Base-by-base conservation (phyloP, 1,140 invertebrate species). In the Palaemon carinicauda region DNA sequence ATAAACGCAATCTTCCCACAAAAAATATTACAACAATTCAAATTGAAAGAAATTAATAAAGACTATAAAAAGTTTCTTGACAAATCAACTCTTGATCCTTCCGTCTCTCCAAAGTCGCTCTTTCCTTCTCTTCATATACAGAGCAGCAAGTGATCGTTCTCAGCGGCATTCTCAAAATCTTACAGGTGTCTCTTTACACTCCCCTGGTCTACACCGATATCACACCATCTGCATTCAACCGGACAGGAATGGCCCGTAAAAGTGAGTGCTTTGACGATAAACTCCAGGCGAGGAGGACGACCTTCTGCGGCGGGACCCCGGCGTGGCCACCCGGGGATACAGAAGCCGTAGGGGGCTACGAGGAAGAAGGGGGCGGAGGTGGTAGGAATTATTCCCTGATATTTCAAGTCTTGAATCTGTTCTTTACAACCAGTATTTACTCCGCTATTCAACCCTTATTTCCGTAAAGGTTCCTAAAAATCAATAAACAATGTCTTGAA, bases 191-290 rank as follows among this genome's bases (percentile, higher is more conserved):
- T 86, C 83, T 19, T 80, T 79, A 80, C 80, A 75, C 80, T 21
- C 75, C 73, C 75, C 65, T 73, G 54, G 60, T 86, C 17, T 21
- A 65, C 75, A 29, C 54, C 82, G 73, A 53, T 69, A 60, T 53
- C 33, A 80, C 83, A 79, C 77, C 69, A 75, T 41, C 83, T 80
- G 83, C 83, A 80, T 79, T 79, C 83, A 86, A 14, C 54, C 83
- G 41, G 83, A 86, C 83, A 86, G 77, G 51, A 86, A 86, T 73
- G 83, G 83, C 21, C 83, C 83, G 83, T 86, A 86, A 86, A 86
- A 86, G 75, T 86, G 83, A 86, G 77, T 80, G 83, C 65, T 71
- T 79, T 69, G 77, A 31, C 83, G 83, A 86, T 86, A 86, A 86
- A 86, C 83, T 73, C 83, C 80, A 31, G 33, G 31, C 14, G 54